These are phyloP conservation scores for Sebastes taczanowskii DNA, from an alignment of 2,797 vertebrate genomes.

Conservation along the genomic window DNA sequence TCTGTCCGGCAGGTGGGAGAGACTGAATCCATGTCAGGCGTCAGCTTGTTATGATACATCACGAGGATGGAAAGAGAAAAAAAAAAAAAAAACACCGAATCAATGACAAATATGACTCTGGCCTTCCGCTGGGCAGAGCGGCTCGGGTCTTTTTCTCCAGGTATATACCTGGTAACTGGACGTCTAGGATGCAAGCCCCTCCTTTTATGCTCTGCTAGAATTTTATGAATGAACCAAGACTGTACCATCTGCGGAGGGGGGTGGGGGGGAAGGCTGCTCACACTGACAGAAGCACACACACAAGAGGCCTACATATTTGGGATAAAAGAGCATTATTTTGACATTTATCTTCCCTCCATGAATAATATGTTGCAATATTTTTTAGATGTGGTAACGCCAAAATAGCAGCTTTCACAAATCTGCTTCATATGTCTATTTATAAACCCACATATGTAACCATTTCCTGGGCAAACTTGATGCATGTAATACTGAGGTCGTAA, in stretches of 20 bases:
- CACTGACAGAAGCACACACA: conserved; percentile 29
- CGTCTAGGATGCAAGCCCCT: conserved; percentile 81
- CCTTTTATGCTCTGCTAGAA: conserved; percentile 86
- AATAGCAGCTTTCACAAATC: conserved; percentile 52
- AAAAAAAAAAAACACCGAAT: conserved; percentile 24
- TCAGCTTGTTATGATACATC: conserved; percentile 86
- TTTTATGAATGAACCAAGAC: conserved; percentile 89
- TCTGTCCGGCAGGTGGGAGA: conserved; percentile 90
- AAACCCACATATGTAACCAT: conserved; percentile 29
- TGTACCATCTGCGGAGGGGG: conserved; percentile 79
- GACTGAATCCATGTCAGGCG: conserved; percentile 88
- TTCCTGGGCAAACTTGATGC: conserved; percentile 10
- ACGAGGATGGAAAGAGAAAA: background rate
- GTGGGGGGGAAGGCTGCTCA: conserved; percentile 43
- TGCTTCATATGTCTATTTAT: conserved; percentile 46
- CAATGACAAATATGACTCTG: conserved; percentile 52
- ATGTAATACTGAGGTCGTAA: background rate
- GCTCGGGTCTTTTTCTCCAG: conserved; percentile 74
- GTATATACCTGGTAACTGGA: conserved; percentile 87
- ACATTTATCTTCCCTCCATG: background rate
- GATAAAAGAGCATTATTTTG: conserved; percentile 6
- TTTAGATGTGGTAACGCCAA: background rate
- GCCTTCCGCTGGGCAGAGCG: conserved; percentile 58
- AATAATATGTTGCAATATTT: background rate
- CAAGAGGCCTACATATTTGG: conserved; percentile 12